Evolutionary conservation across 92 coral and sea anemone species (phyloP), one percentile per base, ranked within the genome.

Genomic region (Palythoa grandis): DNA sequence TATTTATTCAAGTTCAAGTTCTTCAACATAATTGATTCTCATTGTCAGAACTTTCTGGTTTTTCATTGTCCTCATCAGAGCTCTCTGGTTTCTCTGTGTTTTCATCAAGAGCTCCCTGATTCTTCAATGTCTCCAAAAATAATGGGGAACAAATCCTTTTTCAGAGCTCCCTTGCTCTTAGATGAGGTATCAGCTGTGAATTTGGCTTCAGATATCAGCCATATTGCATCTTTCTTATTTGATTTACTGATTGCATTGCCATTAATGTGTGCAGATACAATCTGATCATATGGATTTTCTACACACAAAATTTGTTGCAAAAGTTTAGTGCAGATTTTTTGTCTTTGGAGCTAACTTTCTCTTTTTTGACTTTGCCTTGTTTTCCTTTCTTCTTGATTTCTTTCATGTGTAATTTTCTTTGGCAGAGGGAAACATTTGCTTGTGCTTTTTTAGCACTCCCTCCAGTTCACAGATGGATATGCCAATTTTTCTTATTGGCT

Each of bases 351-450:
- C 22, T 17, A 17, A 23, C 35, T 20, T 63, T 63, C 69, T 63
- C 69, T 63, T 63, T 63, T n/a, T 17, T 63, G 6, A 20, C 69
- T 63, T 63, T 58, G 65, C 65, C 14, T 15, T 14, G 65, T 58
- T 58, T 58, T 58, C 20, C 17, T 58, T 58, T 58, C 20, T 5
- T 58, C 14, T 15, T n/a, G 7, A n/a, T 23, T 63, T 63, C 39
- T 69, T 83, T 22, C 66, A 43, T 70, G 87, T 70, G 7, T 54
- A 83, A 16, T 56, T 20, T 60, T 70, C 39, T 47, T 83, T 83
- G 37, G 87, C 68, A 83, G 77, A 54, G 7, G 77, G 87, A 50
- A 47, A 83, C 78, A 83, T 83, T 60, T 75, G 78, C 60, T 40
- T 70, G 77, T 83, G 87, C 38, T 83, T 56, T n/a, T 63, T 58